Evolutionary conservation across 2,888 invertebrate species (phyloP).

Genomic region (Plebejus anna): DNA sequence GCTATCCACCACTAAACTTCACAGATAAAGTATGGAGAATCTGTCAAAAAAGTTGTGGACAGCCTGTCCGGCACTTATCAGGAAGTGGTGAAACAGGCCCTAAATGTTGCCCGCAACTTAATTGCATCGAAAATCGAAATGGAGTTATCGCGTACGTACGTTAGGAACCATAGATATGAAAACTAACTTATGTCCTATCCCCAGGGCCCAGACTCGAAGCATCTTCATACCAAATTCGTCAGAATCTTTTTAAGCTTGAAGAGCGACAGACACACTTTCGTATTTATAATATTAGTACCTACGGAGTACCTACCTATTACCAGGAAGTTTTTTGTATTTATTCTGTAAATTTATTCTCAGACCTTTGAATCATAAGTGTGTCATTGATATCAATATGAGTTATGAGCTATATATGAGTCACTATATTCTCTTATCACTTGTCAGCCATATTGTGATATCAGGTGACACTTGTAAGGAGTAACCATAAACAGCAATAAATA

Average conservation of each 20-base stretch:
- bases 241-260: not conserved
- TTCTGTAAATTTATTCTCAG: not conserved
- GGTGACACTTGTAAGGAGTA: conserved; percentile 13
- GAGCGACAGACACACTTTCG: not conserved
- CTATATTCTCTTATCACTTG: not conserved
- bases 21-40: too few relatives aligned
- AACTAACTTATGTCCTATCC: too few relatives aligned
- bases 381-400: not conserved
- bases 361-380: conserved; percentile 1
- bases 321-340: not conserved
- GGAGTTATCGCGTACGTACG: too few relatives aligned
- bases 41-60: too few relatives aligned
- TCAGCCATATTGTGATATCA: conserved; percentile 11
- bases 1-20: too few relatives aligned
- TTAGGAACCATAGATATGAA: too few relatives aligned
- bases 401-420: conserved; percentile 6
- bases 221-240: too few relatives aligned
- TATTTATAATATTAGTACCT: not conserved
- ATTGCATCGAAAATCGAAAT: too few relatives aligned
- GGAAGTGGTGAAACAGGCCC: too few relatives aligned
- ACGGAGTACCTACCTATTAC: not conserved
- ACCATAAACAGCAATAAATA: not conserved
- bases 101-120: too few relatives aligned
- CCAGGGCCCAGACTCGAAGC: too few relatives aligned
- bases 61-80: too few relatives aligned